Base-by-base conservation (phyloP, 2,888 invertebrate genomes). In the Heterodera filipjevi region DNA sequence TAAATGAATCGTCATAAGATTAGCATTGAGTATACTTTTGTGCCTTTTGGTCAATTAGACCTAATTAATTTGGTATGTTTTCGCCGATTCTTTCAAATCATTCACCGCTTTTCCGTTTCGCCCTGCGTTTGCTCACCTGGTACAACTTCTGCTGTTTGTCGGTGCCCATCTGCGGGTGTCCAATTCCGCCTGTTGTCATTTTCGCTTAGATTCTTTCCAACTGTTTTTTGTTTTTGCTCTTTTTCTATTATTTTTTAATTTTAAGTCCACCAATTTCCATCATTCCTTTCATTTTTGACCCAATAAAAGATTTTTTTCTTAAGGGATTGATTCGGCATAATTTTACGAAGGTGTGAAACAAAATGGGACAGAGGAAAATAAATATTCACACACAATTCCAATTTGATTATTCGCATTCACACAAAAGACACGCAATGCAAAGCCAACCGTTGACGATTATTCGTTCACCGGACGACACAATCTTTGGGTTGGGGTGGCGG, bases 1-100 rank as follows among this genome's bases (percentile, higher is more conserved):
- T 96, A 96, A 27, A 83, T 27, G 33, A n/a, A n/a, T n/a, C n/a
- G n/a, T 27, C 2, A 1, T 22, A 19, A 22, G 8, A 8, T 66
- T 22, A 16, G 66, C 16, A 66, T 66, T 33, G 6, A 16, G 5
- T 53, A 22, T 22, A 19, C 53, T 3, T 22, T 22, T 22, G 16
- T 14, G 16, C 53, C 53, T 22, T 3, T n/a, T n/a, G n/a, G n/a
- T n/a, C 19, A 53, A 53, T 22, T 53, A 19, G 53, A 6, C 53
- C 53, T 22, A 5, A 5, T 22, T 22, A 14, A 16, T 16, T 53
- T 22, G 49, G 12, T 49, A 3, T 19, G 49, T 49, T 14, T 19
- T 8, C 59, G n/a, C 59, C 59, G 27, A 5, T 27, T 59, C n/a
- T n/a, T n/a, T n/a, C n/a, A n/a, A n/a, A n/a, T n/a, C n/a, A n/a